Evolutionary conservation across 2,797 vertebrate genomes (phyloP).

Genomic region (Merluccius polli): DNA sequence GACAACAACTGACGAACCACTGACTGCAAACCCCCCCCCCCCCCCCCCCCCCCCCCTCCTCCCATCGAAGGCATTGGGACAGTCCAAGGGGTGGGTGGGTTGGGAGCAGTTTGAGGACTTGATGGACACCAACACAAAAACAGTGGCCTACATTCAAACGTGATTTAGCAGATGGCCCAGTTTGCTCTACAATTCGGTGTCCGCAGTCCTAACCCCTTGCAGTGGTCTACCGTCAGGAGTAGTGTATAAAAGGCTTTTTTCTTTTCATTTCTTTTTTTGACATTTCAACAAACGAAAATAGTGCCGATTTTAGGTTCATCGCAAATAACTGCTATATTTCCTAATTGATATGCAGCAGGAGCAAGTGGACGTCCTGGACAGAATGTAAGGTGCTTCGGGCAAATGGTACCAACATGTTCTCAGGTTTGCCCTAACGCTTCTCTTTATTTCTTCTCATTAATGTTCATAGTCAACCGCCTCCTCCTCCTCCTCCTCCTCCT

Average conservation of each 20-base stretch:
- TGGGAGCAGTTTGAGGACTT: background rate
- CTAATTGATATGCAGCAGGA: constrained; percentile 35
- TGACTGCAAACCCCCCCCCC: constrained; percentile 74
- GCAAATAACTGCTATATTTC: constrained; percentile 39
- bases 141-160: background rate
- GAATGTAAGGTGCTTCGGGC: constrained; percentile 57
- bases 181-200: background rate
- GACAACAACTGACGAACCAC: constrained; percentile 83
- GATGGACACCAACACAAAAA: background rate
- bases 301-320: background rate
- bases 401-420: constrained; percentile 33
- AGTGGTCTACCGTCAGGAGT: background rate
- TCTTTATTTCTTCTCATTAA: constrained; percentile 15
- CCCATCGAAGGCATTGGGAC: background rate
- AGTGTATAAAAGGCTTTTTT: background rate
- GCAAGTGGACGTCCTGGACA: constrained; percentile 39
- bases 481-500: too few species aligned
- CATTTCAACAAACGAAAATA: background rate
- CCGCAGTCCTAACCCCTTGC: background rate
- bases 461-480: background rate
- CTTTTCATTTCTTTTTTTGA: background rate
- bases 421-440: constrained; percentile 40
- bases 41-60: background rate
- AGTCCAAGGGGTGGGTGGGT: background rate
- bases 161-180: background rate